These are phyloP conservation scores for Hofmannophila pseudospretella DNA, from an alignment of 2,888 invertebrate species.

Conservation along the genomic window DNA sequence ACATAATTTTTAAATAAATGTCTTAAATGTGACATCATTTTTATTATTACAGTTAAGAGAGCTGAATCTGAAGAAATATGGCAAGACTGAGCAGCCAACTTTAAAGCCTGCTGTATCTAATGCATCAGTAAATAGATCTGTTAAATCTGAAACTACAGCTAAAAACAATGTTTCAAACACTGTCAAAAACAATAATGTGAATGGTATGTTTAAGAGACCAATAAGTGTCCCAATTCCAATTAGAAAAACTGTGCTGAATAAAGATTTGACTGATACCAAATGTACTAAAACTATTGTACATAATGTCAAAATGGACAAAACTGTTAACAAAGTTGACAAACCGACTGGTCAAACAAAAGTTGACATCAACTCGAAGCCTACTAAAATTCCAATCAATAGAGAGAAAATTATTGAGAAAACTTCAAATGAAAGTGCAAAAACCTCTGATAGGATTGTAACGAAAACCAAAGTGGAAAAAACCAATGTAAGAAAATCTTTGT, in stretches of 20 bases:
- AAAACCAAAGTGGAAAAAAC: too few relatives aligned
- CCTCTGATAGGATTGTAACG: too few relatives aligned
- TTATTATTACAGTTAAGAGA: slow-evolving; percentile 47
- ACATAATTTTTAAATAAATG: too few relatives aligned
- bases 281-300: not conserved
- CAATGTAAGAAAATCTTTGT: too few relatives aligned
- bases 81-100: slow-evolving; percentile 19
- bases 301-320: not conserved
- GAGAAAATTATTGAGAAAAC: too few relatives aligned
- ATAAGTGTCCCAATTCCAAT: slow-evolving; percentile 21
- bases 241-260: slow-evolving; percentile 3
- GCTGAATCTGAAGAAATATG: slow-evolving; percentile 57
- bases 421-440: too few relatives aligned
- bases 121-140: slow-evolving; percentile 11
- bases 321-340: not conserved
- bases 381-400: too few relatives aligned
- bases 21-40: too few relatives aligned
- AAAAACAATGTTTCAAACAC: slow-evolving; percentile 9
- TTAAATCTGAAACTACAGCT: slow-evolving; percentile 11
- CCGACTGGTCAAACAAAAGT: not conserved
- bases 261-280: not conserved
- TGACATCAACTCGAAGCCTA: not conserved
- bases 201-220: slow-evolving; percentile 28
- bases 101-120: not conserved
- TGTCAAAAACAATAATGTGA: slow-evolving; percentile 31